Evolutionary conservation across 2,888 invertebrate species (phyloP).

Genomic region (Patella ulyssiponensis): DNA sequence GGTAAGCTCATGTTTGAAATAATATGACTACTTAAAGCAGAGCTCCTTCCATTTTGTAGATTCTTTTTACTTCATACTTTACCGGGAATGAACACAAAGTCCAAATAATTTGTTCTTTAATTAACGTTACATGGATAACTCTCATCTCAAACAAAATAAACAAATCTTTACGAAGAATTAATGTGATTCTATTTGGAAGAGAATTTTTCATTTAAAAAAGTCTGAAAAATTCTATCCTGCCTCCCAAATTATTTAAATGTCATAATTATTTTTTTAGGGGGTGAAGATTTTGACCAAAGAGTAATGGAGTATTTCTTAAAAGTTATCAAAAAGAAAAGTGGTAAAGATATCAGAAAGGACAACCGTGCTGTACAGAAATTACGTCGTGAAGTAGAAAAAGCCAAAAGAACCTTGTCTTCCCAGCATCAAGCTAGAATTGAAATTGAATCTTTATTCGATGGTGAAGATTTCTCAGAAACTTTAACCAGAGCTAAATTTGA

Average conservation of each 20-base stretch:
- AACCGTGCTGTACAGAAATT: constrained; percentile 94
- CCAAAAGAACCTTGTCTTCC: constrained; percentile 94
- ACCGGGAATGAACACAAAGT: too few relatives aligned
- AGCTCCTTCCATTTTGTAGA: background rate
- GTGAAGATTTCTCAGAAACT: constrained; percentile 98
- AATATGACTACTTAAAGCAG: background rate
- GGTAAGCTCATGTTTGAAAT: constrained; percentile 70
- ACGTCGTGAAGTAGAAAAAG: constrained; percentile 96
- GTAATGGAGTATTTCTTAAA: constrained; percentile 99
- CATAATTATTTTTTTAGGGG: constrained; percentile 75
- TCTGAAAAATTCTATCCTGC: background rate
- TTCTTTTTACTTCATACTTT: background rate
- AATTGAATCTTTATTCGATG: constrained; percentile 98
- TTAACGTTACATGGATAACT: background rate
- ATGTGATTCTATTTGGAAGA: too few relatives aligned
- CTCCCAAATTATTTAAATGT: background rate
- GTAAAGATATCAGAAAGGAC: constrained; percentile 95
- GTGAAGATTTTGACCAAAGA: constrained; percentile 98
- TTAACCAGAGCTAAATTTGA: constrained; percentile 98
- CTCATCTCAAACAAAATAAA: background rate
- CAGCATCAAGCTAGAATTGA: constrained; percentile 97
- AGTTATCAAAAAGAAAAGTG: constrained; percentile 97
- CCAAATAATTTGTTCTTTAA: background rate
- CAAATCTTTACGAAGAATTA: too few relatives aligned
- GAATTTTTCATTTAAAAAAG: too few relatives aligned